Base-by-base conservation (phyloP, 1,140 invertebrate genomes). In the Trichonephila inaurata region DNA sequence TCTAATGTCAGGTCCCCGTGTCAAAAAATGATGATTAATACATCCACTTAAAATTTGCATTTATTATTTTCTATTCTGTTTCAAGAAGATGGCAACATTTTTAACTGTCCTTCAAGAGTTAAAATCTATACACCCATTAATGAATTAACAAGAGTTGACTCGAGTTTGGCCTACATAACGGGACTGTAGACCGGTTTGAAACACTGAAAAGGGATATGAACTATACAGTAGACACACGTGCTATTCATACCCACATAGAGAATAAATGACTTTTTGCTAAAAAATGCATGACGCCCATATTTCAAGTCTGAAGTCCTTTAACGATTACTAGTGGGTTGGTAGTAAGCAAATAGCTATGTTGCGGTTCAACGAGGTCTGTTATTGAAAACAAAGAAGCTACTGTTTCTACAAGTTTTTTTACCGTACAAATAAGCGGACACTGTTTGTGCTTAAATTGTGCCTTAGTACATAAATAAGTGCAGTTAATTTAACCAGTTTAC, bases 101-200 rank as follows among this genome's bases (percentile, higher is more conserved):
- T 60, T n/a, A 61, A 4, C 12, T 51, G 86, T 88, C 86, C 86
- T 88, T 88, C 86, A 88, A 24, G n/a, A 58, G 16, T 19, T 60
- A 60, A 85, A 24, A n/a, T 21, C 60, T 24, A 60, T 33, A 51
- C 83, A 85, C 83, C 83, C 83, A 85, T 85, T 85, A 85, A 28
- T 24, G 83, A 60, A 85, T 85, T 85, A 85, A 85, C 82, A 85
- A 51, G 24, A 66, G 64, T 66, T n/a, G n/a, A 60, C 44, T 28
- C 83, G 83, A 61, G 44, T 51, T 51, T 88, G 86, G 14, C 86
- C 86, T 28, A 88, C 33, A 88, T 88, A 66, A 88, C 44, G 51
- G 58, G 28, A 33, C 58, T 28, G 14, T 60, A 40, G 86, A 88
- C 86, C 86, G 86, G 86, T 88, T 88, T 88, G 24, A 16, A 24